Base-by-base conservation (phyloP, 2,797 vertebrate species). In the Mastacembelus armatus region DNA sequence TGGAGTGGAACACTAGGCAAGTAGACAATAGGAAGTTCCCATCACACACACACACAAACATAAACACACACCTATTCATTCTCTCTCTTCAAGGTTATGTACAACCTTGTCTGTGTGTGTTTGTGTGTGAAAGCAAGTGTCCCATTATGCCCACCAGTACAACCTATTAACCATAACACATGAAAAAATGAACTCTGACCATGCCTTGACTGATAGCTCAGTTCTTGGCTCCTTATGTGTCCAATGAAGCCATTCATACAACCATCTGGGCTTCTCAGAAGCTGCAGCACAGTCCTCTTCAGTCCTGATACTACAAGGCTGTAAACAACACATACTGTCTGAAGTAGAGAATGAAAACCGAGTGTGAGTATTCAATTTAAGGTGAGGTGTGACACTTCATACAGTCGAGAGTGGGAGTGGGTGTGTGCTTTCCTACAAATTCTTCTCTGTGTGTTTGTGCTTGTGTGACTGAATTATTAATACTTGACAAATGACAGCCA, bases 401-500 rank as follows among this genome's bases (percentile, higher is more conserved):
- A 59, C 67, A 52, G 55, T 51, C 60, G 29, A 22, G 27, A 2
- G 4, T 52, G 21, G 14, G 42, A 30, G 61, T 24, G 24, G 18
- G 11, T 8, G 14, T 16, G 1, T 36, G 27, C 24, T 50, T 59
- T 54, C 59, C 22, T 43, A 55, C 12, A 9, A 3, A 4, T 68
- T 61, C 33, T 35, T 51, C 27, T 56, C 32, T 60, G 40, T 57
- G 54, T 65, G 61, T 77, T 71, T 81, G 65, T 27, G 51, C 52
- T 66, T 44, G 63, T 66, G 71, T 43, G 68, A 62, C 69, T 92
- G 84, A 91, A 93, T 93, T 91, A 93, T 92, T 92, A 89, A 94
- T 87, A 82, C 55, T 79, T 91, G 90, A 92, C 90, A 92, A 94
- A 93, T 91, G 89, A 90, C 82, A 65, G 69, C 80, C 88, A 92